phyloP scores from a whole-genome alignment of 1,140 invertebrate species.

The Globodera rostochiensis region DNA sequence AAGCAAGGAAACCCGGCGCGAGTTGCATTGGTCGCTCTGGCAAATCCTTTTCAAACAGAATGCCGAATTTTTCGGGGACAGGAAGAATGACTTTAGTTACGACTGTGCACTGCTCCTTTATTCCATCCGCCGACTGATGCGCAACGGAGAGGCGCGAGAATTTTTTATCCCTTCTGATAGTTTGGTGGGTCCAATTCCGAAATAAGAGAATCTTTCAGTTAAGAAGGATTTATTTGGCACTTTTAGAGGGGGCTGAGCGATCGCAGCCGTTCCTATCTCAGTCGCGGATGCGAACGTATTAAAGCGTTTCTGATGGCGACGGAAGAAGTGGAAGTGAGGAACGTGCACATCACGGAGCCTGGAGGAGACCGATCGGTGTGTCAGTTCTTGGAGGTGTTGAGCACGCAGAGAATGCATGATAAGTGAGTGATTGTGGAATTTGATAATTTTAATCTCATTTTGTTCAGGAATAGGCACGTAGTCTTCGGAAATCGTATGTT shows the following conservation, averaged over 20 bases:
- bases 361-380: constrained; percentile 20
- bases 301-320: constrained; percentile 17
- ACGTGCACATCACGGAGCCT: background rate
- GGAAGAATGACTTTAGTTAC: constrained; percentile 20
- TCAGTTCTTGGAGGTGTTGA: constrained; percentile 8
- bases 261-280: constrained; percentile 2
- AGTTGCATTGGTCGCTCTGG: constrained; percentile 34
- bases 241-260: constrained; percentile 19
- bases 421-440: background rate
- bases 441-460: background rate
- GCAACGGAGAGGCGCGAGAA: constrained; percentile 8
- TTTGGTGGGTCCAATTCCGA: background rate
- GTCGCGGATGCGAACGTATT: constrained; percentile 7
- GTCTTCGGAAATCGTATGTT: constrained; percentile 24
- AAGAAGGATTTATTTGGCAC: background rate
- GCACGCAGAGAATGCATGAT: constrained; percentile 18
- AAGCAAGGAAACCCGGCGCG: constrained; percentile 32
- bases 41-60: constrained; percentile 20
- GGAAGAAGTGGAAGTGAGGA: constrained; percentile 14
- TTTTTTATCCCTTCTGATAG: background rate
- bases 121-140: constrained; percentile 23
- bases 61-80: constrained; percentile 24
- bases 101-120: constrained; percentile 38
- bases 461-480: constrained; percentile 30
- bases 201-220: background rate